Percentiles rank a stretch among this genome's conserved stretches.
Conservation (phyloP, 2,797 vertebrate genomes). For the Sphenodon punctatus region DNA sequence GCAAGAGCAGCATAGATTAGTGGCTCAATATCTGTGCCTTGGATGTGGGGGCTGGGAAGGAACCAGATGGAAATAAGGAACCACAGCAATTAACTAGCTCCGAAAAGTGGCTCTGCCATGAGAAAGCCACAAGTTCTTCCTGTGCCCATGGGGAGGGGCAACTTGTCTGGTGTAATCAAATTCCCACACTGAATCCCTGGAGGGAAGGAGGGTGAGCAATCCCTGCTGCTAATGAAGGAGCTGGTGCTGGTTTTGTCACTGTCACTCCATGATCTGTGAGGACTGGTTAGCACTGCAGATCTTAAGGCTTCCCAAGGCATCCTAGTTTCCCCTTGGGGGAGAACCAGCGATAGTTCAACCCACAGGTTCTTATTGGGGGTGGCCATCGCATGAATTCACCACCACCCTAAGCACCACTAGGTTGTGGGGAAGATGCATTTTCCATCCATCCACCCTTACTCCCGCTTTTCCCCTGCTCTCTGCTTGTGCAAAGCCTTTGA, state of each 20-base stretch:
- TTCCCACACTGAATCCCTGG: too few species aligned
- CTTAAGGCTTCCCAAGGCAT: background rate
- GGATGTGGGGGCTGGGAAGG: background rate
- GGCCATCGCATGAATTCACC: too few species aligned
- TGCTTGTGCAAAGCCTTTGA: background rate
- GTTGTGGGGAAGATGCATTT: background rate
- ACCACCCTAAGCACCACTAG: background rate
- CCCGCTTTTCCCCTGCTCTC: background rate
- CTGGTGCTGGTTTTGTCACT: conserved; percentile 29
- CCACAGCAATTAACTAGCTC: background rate
- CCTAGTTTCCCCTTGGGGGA: too few species aligned
- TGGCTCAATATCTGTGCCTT: background rate
- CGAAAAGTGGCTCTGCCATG: background rate
- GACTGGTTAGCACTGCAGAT: background rate
- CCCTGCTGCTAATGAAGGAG: conserved; percentile 22
- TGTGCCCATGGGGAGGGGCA: conserved; percentile 35
- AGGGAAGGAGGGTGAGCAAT: conserved; percentile 43
- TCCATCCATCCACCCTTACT: background rate
- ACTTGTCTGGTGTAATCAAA: conserved; percentile 45
- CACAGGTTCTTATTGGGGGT: too few species aligned
- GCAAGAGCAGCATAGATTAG: background rate
- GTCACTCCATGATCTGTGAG: background rate
- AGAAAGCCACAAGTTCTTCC: background rate
- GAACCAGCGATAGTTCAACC: too few species aligned
- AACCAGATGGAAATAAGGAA: background rate